These are phyloP conservation scores for Pitta sordida DNA, from an alignment of 2,113 vertebrate species.

Conservation along the genomic window DNA sequence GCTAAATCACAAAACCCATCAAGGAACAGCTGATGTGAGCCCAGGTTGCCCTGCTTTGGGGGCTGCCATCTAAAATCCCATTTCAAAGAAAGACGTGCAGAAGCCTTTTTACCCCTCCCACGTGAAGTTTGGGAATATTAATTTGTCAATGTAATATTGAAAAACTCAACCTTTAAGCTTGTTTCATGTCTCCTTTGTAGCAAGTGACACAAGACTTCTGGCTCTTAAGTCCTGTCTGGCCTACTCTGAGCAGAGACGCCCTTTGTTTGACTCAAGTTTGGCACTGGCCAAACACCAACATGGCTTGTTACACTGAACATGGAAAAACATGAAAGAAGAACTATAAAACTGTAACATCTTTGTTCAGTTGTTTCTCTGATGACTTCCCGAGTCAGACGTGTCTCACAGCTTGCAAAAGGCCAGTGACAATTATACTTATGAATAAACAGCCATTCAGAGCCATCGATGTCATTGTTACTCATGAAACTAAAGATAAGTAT, in stretches of 20 bases:
- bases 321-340: background rate
- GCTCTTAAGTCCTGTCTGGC: background rate
- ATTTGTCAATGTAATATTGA: background rate
- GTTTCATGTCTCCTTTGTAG: background rate
- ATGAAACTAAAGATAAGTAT: background rate
- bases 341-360: background rate
- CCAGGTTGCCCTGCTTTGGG: background rate
- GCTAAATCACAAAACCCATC: background rate
- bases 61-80: accelerated
- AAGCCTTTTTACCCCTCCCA: background rate
- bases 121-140: background rate
- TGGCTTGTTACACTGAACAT: background rate
- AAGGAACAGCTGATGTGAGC: background rate
- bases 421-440: background rate
- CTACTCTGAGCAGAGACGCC: background rate
- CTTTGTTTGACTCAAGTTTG: background rate
- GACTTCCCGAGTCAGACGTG: background rate
- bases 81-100: background rate
- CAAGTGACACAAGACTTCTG: background rate
- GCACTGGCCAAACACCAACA: background rate
- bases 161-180: background rate
- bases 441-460: background rate
- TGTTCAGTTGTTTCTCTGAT: background rate
- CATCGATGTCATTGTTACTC: background rate
- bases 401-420: background rate